Percentiles rank a stretch among this genome's conserved stretches.
phyloP scores from a whole-genome alignment of 2,888 invertebrate species.

The Cecidostiba fungosa region DNA sequence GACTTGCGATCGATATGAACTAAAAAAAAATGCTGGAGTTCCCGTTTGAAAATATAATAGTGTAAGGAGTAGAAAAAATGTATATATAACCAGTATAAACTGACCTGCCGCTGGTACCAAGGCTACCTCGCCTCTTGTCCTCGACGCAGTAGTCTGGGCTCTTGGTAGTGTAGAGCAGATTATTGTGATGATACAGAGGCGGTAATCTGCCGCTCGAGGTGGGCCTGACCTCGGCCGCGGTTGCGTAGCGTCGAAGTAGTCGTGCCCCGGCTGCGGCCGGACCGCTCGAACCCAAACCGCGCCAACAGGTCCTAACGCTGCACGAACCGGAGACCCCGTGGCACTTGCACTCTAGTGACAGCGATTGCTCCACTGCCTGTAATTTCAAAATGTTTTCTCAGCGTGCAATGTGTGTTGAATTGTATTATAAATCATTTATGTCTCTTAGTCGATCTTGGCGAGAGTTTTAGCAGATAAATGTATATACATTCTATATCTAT shows the following conservation, averaged over 20 bases:
- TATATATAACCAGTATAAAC: conserved; percentile 53
- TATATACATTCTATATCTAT: too few relatives aligned
- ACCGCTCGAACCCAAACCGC: conserved; percentile 82
- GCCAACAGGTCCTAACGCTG: conserved; percentile 91
- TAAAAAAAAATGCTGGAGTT: too few relatives aligned
- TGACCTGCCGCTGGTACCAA: conserved; percentile 90
- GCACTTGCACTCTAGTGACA: conserved; percentile 88
- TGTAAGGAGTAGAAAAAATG: too few relatives aligned
- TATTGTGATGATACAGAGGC: conserved; percentile 80
- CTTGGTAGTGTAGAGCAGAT: conserved; percentile 88
- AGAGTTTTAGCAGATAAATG: too few relatives aligned
- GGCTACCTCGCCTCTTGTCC: conserved; percentile 87
- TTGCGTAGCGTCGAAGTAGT: conserved; percentile 83
- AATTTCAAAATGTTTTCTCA: too few relatives aligned
- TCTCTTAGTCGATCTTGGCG: too few relatives aligned
- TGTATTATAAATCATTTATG: too few relatives aligned
- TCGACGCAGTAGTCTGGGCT: conserved; percentile 92
- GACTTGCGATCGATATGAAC: too few relatives aligned
- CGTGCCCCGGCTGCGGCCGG: conserved; percentile 83
- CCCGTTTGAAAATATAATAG: too few relatives aligned
- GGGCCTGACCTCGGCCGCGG: conserved; percentile 81
- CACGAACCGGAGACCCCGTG: conserved; percentile 93
- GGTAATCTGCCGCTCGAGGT: conserved; percentile 77
- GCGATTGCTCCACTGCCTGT: conserved; percentile 85
- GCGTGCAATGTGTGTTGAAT: too few relatives aligned